phyloP scores from a whole-genome alignment of 2,797 vertebrate genomes.

The Chelon labrosus region DNA sequence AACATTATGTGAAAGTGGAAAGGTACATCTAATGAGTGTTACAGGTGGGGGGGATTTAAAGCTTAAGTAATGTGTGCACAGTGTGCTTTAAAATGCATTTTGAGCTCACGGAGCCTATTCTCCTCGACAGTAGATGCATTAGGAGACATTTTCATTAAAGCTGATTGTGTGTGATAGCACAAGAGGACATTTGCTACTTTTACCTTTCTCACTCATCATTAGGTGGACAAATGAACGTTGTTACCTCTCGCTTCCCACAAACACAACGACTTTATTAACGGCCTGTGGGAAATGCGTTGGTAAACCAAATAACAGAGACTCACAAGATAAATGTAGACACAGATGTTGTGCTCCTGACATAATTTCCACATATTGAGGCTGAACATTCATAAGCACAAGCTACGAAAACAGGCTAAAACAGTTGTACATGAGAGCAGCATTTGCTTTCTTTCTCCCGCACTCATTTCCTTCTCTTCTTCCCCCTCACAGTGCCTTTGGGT shows the following conservation, averaged over 20 bases:
- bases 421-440: neutral
- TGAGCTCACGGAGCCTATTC: slow-evolving; percentile 3
- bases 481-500: neutral
- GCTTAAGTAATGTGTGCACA: neutral
- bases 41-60: slow-evolving; percentile 15
- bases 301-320: slow-evolving; percentile 26
- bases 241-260: neutral
- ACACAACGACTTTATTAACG: neutral
- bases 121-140: slow-evolving; percentile 27
- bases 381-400: neutral
- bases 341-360: slow-evolving; percentile 3
- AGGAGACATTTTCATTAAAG: slow-evolving; percentile 55
- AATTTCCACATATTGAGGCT: neutral
- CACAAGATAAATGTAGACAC: slow-evolving; percentile 11
- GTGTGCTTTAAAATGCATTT: slow-evolving; percentile 9
- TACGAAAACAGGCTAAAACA: neutral
- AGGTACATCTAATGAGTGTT: slow-evolving; percentile 11
- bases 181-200: slow-evolving; percentile 16
- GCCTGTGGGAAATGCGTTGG: slow-evolving; percentile 14
- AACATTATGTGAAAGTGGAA: slow-evolving; percentile 39
- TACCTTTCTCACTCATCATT: slow-evolving; percentile 35
- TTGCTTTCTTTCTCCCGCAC: neutral
- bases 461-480: neutral
- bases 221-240: slow-evolving; percentile 9
- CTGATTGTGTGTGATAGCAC: slow-evolving; percentile 5